These are phyloP conservation scores for Apodemia hepburni DNA, from an alignment of 2,888 invertebrate species.

Conservation along the genomic window DNA sequence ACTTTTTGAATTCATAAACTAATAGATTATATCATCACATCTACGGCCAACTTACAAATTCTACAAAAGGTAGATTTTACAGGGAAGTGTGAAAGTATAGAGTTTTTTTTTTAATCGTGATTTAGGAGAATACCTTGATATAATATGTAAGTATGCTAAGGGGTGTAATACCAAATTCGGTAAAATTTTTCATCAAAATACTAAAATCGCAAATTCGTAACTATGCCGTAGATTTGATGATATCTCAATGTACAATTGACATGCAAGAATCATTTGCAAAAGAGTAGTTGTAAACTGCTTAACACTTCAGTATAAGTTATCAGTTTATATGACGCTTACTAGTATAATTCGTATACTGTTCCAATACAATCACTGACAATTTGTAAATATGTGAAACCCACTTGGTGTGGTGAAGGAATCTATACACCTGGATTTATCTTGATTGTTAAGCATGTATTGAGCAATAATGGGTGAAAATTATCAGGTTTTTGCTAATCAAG, in stretches of 20 bases:
- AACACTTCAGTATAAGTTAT: slow-evolving; percentile 47
- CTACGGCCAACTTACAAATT: too few relatives aligned
- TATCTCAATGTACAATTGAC: slow-evolving; percentile 20
- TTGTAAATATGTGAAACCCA: slow-evolving; percentile 37
- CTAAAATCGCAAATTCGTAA: too few relatives aligned
- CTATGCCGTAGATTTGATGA: too few relatives aligned
- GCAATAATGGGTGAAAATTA: slow-evolving; percentile 21
- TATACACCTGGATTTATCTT: slow-evolving; percentile 23
- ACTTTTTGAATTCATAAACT: slow-evolving; percentile 8
- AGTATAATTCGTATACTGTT: slow-evolving; percentile 50
- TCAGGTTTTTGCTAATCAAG: background rate
- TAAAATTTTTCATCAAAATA: too few relatives aligned
- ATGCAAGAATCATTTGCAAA: slow-evolving; percentile 12
- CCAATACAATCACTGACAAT: slow-evolving; percentile 32
- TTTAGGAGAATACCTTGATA: too few relatives aligned
- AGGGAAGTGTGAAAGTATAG: too few relatives aligned
- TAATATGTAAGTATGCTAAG: too few relatives aligned
- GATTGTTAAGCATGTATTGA: slow-evolving; percentile 31
- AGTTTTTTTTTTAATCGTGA: too few relatives aligned
- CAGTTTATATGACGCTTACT: slow-evolving; percentile 56
- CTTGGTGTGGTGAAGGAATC: slow-evolving; percentile 14
- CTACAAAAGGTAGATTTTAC: too few relatives aligned
- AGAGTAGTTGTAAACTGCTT: slow-evolving; percentile 11
- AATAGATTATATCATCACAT: slow-evolving; percentile 18
- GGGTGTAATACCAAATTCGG: too few relatives aligned